These are phyloP conservation scores for Cyanistes caeruleus DNA, from an alignment of 2,113 vertebrate species.

Conservation along the genomic window DNA sequence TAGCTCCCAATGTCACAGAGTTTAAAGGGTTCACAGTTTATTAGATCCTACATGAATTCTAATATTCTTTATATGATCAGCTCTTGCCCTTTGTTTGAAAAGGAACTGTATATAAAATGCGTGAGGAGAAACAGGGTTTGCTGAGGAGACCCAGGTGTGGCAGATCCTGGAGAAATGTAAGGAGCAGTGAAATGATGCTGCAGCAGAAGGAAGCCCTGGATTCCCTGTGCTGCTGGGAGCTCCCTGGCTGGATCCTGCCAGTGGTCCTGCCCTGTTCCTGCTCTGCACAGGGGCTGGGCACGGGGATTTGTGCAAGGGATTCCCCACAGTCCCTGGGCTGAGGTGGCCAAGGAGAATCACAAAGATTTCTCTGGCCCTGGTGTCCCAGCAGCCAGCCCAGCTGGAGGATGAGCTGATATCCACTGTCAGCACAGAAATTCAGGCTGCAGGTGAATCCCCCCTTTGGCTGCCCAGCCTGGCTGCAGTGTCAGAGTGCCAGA, in stretches of 20 bases:
- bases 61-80: background rate
- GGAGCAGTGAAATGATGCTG: background rate
- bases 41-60: background rate
- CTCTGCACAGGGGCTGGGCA: background rate
- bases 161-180: background rate
- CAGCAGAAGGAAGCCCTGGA: background rate
- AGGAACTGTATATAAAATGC: background rate
- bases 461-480: background rate
- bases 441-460: rapidly evolving
- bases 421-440: rapidly evolving
- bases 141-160: background rate
- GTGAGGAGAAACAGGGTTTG: background rate
- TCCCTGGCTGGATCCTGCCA: background rate
- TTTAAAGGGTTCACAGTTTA: background rate
- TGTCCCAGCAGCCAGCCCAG: background rate
- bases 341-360: rapidly evolving
- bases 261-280: background rate
- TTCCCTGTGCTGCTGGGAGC: rapidly evolving
- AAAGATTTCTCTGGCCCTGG: rapidly evolving
- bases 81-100: background rate
- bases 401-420: background rate
- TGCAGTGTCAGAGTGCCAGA: rapidly evolving
- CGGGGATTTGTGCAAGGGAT: background rate
- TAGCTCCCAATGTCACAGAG: background rate
- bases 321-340: rapidly evolving